These are phyloP conservation scores for Phaenicophaeus curvirostris DNA, from an alignment of 2,797 vertebrate species.

Conservation along the genomic window DNA sequence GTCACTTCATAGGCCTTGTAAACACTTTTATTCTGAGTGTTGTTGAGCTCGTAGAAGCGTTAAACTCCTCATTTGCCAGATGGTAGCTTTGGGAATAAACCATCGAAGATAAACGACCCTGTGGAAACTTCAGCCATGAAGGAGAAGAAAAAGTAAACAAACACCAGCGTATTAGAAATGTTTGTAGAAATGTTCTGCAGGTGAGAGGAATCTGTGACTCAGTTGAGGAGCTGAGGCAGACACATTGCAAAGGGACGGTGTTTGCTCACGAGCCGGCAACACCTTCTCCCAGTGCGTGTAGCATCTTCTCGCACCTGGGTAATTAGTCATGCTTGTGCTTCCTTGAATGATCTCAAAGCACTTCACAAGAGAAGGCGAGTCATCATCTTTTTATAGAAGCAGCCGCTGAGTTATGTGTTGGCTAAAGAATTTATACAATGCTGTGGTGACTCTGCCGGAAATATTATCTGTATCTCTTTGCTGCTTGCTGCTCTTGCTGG, in stretches of 20 bases:
- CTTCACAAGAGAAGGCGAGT: not conserved
- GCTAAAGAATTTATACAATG: not conserved
- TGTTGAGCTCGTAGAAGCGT: not conserved
- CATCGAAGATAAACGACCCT: not conserved
- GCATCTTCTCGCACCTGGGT: not conserved
- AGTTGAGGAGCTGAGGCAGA: not conserved
- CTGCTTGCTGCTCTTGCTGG: no score
- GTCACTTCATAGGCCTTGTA: accelerated
- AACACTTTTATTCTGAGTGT: accelerated
- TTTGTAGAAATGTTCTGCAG: not conserved
- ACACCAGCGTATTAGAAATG: not conserved
- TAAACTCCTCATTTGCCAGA: not conserved
- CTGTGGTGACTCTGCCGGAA: not conserved
- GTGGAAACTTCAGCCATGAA: not conserved
- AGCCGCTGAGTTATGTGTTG: not conserved
- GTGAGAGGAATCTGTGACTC: not conserved
- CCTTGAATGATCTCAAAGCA: not conserved
- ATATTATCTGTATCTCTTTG: not conserved
- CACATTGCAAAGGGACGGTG: accelerated
- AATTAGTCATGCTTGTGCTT: not conserved
- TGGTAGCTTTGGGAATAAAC: not conserved
- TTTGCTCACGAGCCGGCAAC: not conserved
- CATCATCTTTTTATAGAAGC: not conserved
- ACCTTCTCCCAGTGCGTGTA: not conserved
- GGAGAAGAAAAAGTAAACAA: not conserved